Base-by-base conservation (phyloP, 2,797 vertebrate genomes). In the Chloroceryle amazona region DNA sequence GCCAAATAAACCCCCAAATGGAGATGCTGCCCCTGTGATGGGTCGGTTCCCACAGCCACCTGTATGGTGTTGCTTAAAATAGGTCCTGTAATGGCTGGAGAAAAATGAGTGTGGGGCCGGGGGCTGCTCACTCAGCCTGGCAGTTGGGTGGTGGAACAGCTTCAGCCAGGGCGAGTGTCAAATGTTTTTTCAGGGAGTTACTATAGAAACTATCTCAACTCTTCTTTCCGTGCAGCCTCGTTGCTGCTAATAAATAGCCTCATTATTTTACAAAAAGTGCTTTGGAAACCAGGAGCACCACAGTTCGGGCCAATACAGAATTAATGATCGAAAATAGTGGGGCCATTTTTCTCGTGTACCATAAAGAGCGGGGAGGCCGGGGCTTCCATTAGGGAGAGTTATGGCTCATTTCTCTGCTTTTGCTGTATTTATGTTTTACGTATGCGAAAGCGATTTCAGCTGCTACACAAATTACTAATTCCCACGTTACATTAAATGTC, bases 231-330 rank as follows among this genome's bases (percentile, higher is more conserved):
- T 91, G 86, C 88, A 52, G 87, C 92, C 95, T 93, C 49, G 61
- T 94, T 86, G 82, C 44, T 96, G 84, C 97, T 98, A 98, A 98
- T 98, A 98, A 98, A 98, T 96, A 95, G 97, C 94, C 96, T 98
- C 97, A 96, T 98, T 98, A 98, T 98, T 97, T 95, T 81, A 90
- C 93, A 97, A 96, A 96, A 97, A 97, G 97, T 94, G 88, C 92
- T 97, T 37, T 37, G 92, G 94, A 98, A 97, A 97, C 72, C 95
- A 81, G 96, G 95, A 95, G 95, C 83, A 96, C 86, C 87, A 39
- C 5, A 1, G 92, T 91, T 95, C 62, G 39, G 89, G 95, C 92
- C 86, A 23, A 96, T 84, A 60, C 96, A 96, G 89, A 96, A 96
- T 97, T 98, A 98, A 98, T 93, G 95, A 97, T 87, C 3, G 74